Evolutionary conservation across 2,888 invertebrate genomes (phyloP).

Genomic region (Neoitamus cyanurus): DNA sequence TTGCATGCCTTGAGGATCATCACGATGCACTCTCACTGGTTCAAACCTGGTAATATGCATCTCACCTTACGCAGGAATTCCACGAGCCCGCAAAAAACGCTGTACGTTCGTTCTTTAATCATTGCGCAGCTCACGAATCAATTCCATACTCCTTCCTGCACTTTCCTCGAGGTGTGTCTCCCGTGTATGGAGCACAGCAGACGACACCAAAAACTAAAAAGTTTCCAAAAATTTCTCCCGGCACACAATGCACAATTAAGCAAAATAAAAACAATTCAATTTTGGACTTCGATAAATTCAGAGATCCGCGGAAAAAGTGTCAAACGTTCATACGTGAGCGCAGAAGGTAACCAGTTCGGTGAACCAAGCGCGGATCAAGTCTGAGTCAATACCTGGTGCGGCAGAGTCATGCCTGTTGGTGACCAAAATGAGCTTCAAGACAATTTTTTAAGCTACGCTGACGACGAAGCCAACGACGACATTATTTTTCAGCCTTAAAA

Average conservation of each 20-base stretch:
- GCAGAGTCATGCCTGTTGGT: not conserved
- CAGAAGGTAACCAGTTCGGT: not conserved
- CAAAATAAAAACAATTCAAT: not conserved
- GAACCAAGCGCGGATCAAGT: not conserved
- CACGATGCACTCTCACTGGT: not conserved
- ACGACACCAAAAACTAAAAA: not conserved
- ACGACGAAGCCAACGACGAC: conserved; percentile 2
- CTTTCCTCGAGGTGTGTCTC: not conserved
- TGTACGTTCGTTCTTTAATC: not conserved
- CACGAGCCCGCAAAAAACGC: not conserved
- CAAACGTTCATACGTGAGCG: not conserved
- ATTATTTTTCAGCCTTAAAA: not conserved
- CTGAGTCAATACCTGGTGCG: not conserved
- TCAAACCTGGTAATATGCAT: not conserved
- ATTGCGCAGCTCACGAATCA: not conserved
- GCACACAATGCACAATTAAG: conserved; percentile 18
- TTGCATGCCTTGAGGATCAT: not conserved
- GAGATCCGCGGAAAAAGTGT: conserved; percentile 4
- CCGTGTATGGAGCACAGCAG: not conserved
- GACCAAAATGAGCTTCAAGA: not conserved
- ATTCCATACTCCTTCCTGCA: not conserved
- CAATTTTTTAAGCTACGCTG: not conserved
- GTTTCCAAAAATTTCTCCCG: not conserved
- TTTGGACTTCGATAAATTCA: conserved; percentile 8
- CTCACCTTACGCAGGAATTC: conserved; percentile 6